Conservation (phyloP, 2,797 vertebrate species). For the Lycodopsis pacificus region DNA sequence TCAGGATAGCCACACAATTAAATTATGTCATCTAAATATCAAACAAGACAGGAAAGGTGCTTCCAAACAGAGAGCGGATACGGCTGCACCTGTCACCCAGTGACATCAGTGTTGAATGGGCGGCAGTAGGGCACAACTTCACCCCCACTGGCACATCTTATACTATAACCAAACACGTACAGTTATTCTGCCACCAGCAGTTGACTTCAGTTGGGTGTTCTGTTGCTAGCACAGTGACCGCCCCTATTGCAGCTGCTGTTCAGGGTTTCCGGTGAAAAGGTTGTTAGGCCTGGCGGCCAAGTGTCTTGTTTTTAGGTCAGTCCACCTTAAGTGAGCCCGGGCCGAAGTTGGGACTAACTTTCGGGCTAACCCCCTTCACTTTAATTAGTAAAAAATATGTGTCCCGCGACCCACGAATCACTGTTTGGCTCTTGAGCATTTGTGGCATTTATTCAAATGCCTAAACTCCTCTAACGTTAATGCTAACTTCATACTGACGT, state of each 20-base stretch:
- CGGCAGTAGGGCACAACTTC: too few relatives aligned
- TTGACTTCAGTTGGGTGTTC: background rate
- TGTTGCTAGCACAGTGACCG: background rate
- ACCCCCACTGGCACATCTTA: too few relatives aligned
- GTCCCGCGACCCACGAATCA: too few relatives aligned
- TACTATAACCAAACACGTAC: background rate
- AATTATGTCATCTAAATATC: background rate
- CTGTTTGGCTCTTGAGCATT: background rate
- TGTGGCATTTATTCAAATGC: background rate
- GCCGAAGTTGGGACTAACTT: too few relatives aligned
- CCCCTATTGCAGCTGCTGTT: background rate
- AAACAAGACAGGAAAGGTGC: background rate
- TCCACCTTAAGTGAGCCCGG: too few relatives aligned
- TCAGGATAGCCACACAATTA: background rate
- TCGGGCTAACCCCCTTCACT: too few relatives aligned
- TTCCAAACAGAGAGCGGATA: background rate
- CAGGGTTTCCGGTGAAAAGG: too few relatives aligned
- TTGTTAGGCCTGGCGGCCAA: too few relatives aligned
- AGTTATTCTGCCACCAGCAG: background rate
- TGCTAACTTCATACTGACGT: background rate
- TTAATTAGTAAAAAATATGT: too few relatives aligned
- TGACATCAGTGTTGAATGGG: background rate
- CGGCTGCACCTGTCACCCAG: background rate
- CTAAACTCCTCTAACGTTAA: background rate
- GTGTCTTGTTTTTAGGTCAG: too few relatives aligned